Evolutionary conservation across 2,888 invertebrate species (phyloP).

Genomic region (Junonia oenone): DNA sequence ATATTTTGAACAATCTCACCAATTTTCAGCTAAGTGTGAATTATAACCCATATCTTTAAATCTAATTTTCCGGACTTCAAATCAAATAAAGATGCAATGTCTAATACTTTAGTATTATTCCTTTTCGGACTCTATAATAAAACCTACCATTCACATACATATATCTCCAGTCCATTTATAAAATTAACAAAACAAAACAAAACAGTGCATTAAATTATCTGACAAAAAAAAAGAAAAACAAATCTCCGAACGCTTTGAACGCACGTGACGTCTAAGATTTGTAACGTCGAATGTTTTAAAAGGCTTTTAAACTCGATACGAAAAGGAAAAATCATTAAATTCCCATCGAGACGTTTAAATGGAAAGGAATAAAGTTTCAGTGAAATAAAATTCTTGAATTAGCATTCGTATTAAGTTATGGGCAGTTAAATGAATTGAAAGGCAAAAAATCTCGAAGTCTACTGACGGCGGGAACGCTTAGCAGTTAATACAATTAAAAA

Average conservation of each 20-base stretch:
- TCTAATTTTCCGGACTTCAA: too few relatives aligned
- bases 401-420: conserved; percentile 33
- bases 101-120: too few relatives aligned
- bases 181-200: too few relatives aligned
- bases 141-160: too few relatives aligned
- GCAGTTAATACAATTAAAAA: conserved; percentile 35
- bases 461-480: conserved; percentile 28
- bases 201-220: too few relatives aligned
- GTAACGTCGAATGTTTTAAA: background rate
- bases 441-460: conserved; percentile 28
- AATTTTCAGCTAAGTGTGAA: too few relatives aligned
- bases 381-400: conserved; percentile 32
- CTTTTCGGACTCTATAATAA: too few relatives aligned
- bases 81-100: too few relatives aligned
- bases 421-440: conserved; percentile 33
- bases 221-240: too few relatives aligned
- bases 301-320: background rate
- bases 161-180: too few relatives aligned
- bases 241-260: background rate
- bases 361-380: conserved; percentile 28
- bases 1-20: too few relatives aligned
- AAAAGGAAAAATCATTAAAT: conserved; percentile 5
- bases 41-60: too few relatives aligned
- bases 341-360: conserved; percentile 23
- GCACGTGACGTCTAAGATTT: background rate